These are phyloP conservation scores for Salvator merianae DNA, from an alignment of 2,113 vertebrate genomes.

Conservation along the genomic window DNA sequence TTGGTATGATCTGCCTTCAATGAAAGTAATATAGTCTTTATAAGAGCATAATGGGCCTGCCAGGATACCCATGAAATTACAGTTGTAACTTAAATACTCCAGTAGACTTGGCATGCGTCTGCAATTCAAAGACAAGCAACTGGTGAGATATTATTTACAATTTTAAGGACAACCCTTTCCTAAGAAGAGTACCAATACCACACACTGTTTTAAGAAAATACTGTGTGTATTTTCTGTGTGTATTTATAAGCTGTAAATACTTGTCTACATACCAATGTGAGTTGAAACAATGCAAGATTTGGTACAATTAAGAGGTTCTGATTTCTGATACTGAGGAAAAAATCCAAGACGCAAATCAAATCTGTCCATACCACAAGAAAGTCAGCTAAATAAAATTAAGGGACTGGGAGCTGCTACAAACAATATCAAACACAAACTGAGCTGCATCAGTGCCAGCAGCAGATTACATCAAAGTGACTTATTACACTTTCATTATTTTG, in stretches of 20 bases:
- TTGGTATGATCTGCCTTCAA: slow-evolving; percentile 89
- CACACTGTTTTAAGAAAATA: not conserved
- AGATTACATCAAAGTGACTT: not conserved
- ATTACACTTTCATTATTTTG: not conserved
- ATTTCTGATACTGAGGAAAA: not conserved
- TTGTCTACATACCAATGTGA: not conserved
- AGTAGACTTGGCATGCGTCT: slow-evolving; percentile 96
- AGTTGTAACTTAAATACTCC: slow-evolving; percentile 98
- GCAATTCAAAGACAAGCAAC: slow-evolving; percentile 65
- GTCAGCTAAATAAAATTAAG: not conserved
- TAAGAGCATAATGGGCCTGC: slow-evolving; percentile 96
- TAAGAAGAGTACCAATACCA: not conserved
- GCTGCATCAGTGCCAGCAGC: not conserved
- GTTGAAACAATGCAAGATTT: not conserved
- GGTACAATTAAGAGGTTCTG: not conserved
- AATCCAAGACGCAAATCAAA: not conserved
- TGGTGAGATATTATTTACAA: slow-evolving; percentile 36
- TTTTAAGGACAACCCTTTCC: slow-evolving; percentile 22
- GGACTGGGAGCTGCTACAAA: not conserved
- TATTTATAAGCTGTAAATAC: not conserved
- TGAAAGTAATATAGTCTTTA: slow-evolving; percentile 96
- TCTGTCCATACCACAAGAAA: not conserved
- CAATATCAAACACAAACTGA: not conserved
- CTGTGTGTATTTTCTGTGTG: not conserved
- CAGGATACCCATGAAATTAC: slow-evolving; percentile 99